Evolutionary conservation across 1,140 invertebrate genomes (phyloP), one percentile per base, ranked within the genome.

Genomic region (Calliopsis andreniformis): DNA sequence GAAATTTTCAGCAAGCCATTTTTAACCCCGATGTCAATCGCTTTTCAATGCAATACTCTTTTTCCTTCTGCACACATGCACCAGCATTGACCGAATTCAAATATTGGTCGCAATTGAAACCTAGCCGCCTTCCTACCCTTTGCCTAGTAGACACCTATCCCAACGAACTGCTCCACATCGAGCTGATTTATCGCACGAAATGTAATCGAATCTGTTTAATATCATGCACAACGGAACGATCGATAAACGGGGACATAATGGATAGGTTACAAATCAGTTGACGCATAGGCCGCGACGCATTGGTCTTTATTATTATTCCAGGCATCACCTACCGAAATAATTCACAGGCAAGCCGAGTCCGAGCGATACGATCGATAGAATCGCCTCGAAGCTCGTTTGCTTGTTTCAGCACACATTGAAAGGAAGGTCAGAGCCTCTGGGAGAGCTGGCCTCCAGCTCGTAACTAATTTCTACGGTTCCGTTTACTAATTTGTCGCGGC

Each of bases 401-500:
- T 16, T 70, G 58, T 53, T 66, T 43, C 45, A 5, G 39, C 39
- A 16, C 18, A 39, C 12, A 71, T 7, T 30, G 58, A 73, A 78
- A 71, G 25, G 47, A 47, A 67, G 35, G 28, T 61, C 25, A 42
- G 51, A 62, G 6, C 56, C 23, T n/a, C 43, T 30, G 28, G 1
- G 12, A 25, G 45, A 42, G 35, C 14, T 3, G 0, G 32, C 73
- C 14, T 28, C n/a, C 3, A 32, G 73, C 73, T 30, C n/a, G 30
- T 72, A 67, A 70, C 59, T 81, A 82, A 81, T 82, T 78, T 59
- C 64, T 70, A 67, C 51, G 73, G 47, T 63, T 53, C 79, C 66
- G 79, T 82, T 82, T 82, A 82, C 73, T 68, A 78, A 82, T 82
- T 82, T 58, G 78, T 76, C 78, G 64, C 59, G 64, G 51, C 47